phyloP scores from a whole-genome alignment of 2,113 vertebrate species.

The Oreotrochilus melanogaster region DNA sequence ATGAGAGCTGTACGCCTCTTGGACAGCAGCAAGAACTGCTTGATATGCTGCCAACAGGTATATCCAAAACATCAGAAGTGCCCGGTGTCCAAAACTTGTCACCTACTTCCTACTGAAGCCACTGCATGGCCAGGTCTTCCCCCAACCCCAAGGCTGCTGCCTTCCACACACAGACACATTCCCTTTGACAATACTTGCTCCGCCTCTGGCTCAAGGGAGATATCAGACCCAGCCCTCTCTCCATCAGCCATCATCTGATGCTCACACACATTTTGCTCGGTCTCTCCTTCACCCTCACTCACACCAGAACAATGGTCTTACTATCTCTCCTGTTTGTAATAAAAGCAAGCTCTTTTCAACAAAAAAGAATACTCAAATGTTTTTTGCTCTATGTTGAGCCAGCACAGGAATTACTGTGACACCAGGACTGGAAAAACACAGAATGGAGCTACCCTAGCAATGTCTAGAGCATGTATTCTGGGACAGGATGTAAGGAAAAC shows the following conservation, averaged over 20 bases:
- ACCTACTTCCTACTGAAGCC: background rate
- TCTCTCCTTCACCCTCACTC: background rate
- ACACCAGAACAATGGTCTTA: background rate
- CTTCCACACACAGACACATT: background rate
- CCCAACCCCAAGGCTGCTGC: background rate
- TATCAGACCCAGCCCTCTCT: background rate
- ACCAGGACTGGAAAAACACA: background rate
- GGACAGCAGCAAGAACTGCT: constrained; percentile 94
- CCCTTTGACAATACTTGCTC: background rate
- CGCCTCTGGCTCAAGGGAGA: background rate
- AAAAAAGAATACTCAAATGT: background rate
- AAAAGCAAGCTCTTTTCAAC: background rate
- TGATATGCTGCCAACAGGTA: constrained; percentile 84
- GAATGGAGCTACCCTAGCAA: background rate
- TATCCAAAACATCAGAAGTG: background rate
- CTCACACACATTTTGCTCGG: background rate
- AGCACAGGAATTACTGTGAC: background rate
- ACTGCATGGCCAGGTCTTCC: background rate
- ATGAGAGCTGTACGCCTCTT: constrained; percentile 92
- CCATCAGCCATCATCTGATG: background rate
- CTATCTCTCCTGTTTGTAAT: background rate
- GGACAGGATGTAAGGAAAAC: background rate
- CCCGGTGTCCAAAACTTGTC: background rate
- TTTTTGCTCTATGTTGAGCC: background rate
- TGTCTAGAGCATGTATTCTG: background rate